These are phyloP conservation scores for Apodemia duryi DNA, from an alignment of 2,888 invertebrate species.

Conservation along the genomic window DNA sequence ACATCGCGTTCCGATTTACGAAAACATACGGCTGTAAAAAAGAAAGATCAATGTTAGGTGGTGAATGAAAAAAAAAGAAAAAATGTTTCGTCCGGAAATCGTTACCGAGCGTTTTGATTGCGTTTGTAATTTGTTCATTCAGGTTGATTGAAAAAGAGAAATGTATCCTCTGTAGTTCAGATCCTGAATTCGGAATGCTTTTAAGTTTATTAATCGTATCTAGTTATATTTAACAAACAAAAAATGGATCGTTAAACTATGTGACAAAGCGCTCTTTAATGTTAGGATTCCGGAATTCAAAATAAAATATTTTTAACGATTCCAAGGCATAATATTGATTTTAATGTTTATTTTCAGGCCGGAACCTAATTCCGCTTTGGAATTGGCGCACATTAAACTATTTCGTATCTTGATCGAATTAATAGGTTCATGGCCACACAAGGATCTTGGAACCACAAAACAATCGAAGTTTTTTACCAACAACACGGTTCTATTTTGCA, in stretches of 20 bases:
- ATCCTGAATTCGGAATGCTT: slow-evolving; percentile 14
- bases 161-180: slow-evolving; percentile 1
- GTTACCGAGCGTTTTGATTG: slow-evolving; percentile 59
- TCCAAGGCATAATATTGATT: too few relatives aligned
- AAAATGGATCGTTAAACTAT: neutral
- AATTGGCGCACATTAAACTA: slow-evolving; percentile 19
- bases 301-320: neutral
- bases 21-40: slow-evolving; percentile 61
- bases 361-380: slow-evolving; percentile 4
- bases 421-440: slow-evolving; percentile 23
- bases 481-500: slow-evolving; percentile 20
- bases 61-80: slow-evolving; percentile 54
- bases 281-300: neutral
- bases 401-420: slow-evolving; percentile 21
- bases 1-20: slow-evolving; percentile 44
- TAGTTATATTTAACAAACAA: neutral
- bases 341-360: neutral
- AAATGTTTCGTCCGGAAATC: slow-evolving; percentile 47
- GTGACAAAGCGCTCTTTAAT: neutral
- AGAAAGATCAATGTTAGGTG: slow-evolving; percentile 37
- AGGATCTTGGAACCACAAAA: slow-evolving; percentile 20
- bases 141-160: slow-evolving; percentile 50
- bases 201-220: neutral
- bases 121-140: slow-evolving; percentile 49
- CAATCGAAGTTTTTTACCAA: slow-evolving; percentile 18